Percentiles rank a stretch among this genome's conserved stretches.
Conservation (phyloP, 1,140 invertebrate species). For the Pectinophora gossypiella region DNA sequence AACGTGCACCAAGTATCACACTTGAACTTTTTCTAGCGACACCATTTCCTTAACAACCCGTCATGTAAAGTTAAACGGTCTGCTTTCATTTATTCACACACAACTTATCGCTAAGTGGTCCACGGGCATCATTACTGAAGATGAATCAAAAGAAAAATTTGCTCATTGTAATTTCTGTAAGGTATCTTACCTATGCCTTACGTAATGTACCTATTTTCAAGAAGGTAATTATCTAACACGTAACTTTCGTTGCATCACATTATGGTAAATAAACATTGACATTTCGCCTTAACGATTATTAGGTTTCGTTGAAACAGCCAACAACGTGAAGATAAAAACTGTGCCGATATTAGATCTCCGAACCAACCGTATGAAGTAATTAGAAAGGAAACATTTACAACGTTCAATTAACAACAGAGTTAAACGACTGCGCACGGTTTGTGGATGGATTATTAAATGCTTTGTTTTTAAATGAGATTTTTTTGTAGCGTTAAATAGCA, state of each 20-base stretch:
- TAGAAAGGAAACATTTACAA: background rate
- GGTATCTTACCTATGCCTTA: too few relatives aligned
- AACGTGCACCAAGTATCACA: too few relatives aligned
- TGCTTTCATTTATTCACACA: background rate
- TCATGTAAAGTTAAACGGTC: background rate
- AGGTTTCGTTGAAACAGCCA: background rate
- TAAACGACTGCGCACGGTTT: too few relatives aligned
- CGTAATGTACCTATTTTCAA: too few relatives aligned
- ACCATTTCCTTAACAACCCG: background rate
- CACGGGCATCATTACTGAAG: too few relatives aligned
- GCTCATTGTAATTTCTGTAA: too few relatives aligned
- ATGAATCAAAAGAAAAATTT: too few relatives aligned
- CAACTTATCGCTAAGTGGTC: too few relatives aligned
- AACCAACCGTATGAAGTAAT: background rate
- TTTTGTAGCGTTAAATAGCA: too few relatives aligned
- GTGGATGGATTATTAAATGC: too few relatives aligned
- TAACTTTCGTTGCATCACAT: background rate
- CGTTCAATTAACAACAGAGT: background rate
- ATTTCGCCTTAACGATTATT: background rate
- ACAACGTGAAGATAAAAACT: slow-evolving; percentile 3
- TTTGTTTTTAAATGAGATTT: too few relatives aligned
- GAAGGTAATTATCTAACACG: slow-evolving; percentile 1
- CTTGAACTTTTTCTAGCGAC: background rate
- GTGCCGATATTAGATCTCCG: too few relatives aligned
- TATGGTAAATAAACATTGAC: background rate